Evolutionary conservation across 2,888 invertebrate genomes (phyloP), one percentile per base, ranked within the genome.

Genomic region (Stegophylla sp.): DNA sequence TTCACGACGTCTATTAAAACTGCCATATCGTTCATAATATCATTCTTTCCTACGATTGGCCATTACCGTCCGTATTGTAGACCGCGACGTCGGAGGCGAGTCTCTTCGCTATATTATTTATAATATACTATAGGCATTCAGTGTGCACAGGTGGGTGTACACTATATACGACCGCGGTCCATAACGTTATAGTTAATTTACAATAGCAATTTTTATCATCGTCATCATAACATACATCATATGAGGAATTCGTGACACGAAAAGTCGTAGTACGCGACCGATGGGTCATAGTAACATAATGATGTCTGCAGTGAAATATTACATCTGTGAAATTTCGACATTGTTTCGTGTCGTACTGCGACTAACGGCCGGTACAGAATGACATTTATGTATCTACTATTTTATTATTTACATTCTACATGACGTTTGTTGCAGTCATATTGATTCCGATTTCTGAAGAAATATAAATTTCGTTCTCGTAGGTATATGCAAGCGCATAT

Each of bases 1-100:
- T 15, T 45, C 45, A 15, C 45, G 45, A 56, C 56, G 23, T 56
- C 56, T 56, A 23, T 56, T 23, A 7, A 56, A 56, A 56, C 9
- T 51, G 23, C 10, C 23, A 15, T 66, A 20, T 66, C 41, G 43
- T 66, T 41, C 43, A 66, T 63, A 63, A 63, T 63, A 34, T 43
- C 13, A 64, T 66, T 45, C 34, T 34, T 41, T 23, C 7, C 43
- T 20, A 20, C 20, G 28, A 63, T 34, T n/a, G 28, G 17, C 63
- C 28, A 34, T 28, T 63, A 12, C 9, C 12, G 20, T 23, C 12
- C 12, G n/a, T 20, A 56, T 56, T 56, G 56, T 56, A 20, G 23
- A 20, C n/a, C n/a, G n/a, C 23, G 17, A 53, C n/a, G 7, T n/a
- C 1, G n/a, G 53, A 3, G 53, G n/a, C 53, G 53, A 53, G 20